Conservation (phyloP, 2,113 vertebrate genomes). For the Ceyx cyanopectus region DNA sequence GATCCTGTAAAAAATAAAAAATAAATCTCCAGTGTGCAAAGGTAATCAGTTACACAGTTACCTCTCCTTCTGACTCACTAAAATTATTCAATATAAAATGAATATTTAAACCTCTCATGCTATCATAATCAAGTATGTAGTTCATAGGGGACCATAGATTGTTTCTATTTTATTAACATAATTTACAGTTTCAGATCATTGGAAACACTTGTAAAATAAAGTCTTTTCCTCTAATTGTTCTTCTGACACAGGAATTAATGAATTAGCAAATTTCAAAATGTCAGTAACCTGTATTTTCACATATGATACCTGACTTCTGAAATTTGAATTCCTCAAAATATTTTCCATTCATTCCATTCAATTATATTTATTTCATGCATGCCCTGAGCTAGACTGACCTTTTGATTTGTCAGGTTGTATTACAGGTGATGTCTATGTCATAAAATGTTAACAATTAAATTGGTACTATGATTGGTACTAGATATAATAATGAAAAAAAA, state of each 20-base stretch:
- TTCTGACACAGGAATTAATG: not conserved
- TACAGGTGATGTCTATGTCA: not conserved
- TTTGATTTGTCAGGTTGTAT: slow-evolving; percentile 47
- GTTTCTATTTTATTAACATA: not conserved
- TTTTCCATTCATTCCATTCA: not conserved
- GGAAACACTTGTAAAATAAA: not conserved
- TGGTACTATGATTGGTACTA: not conserved
- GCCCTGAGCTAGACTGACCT: slow-evolving; percentile 4
- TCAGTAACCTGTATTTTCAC: not conserved
- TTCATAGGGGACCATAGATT: not conserved
- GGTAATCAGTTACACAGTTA: not conserved
- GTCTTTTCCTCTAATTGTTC: not conserved
- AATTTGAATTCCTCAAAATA: not conserved
- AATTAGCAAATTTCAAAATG: not conserved
- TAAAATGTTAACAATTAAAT: slow-evolving; percentile 29
- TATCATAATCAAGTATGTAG: not conserved
- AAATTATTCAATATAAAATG: not conserved
- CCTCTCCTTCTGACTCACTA: not conserved
- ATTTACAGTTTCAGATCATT: not conserved
- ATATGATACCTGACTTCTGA: not conserved
- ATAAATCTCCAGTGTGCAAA: not conserved
- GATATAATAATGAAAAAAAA: not conserved
- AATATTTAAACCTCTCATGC: not conserved
- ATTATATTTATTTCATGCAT: slow-evolving; percentile 1
- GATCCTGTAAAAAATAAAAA: not conserved